Conservation (phyloP, 2,888 invertebrate species). For the Trissonchulus sp. region DNA sequence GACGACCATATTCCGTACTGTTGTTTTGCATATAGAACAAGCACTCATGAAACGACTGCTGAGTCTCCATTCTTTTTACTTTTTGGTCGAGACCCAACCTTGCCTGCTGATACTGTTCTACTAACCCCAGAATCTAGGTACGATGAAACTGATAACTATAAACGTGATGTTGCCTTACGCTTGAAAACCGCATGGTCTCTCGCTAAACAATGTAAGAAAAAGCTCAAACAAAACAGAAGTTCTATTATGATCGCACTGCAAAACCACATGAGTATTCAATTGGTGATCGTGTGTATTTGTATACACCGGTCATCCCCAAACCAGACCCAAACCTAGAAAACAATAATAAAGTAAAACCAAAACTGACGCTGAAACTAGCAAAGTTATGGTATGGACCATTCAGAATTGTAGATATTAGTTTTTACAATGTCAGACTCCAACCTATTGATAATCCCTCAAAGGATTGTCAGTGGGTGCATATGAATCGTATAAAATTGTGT, state of each 20-base stretch:
- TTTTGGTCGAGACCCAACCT: constrained; percentile 33
- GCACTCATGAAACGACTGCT: constrained; percentile 34
- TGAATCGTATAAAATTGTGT: background rate
- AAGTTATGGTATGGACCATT: background rate
- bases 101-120: constrained; percentile 32
- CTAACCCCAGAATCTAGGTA: no score
- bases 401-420: background rate
- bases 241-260: constrained; percentile 7
- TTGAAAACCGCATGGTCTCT: background rate
- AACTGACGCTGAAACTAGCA: no score
- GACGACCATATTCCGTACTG: constrained; percentile 39
- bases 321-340: background rate
- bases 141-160: constrained; percentile 1
- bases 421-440: background rate
- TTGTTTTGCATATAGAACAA: constrained; percentile 40
- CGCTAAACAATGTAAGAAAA: background rate
- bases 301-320: background rate
- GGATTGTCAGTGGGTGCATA: background rate
- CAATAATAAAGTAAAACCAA: background rate
- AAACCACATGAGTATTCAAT: background rate
- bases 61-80: constrained; percentile 36
- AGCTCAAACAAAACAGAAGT: constrained; percentile 13
- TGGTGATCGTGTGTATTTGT: background rate
- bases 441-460: background rate
- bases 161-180: background rate